A percentile compares a stretch with the other conserved stretches of the same genome.
Conservation (phyloP, 1,140 invertebrate species). For the Drosophila insularis region DNA sequence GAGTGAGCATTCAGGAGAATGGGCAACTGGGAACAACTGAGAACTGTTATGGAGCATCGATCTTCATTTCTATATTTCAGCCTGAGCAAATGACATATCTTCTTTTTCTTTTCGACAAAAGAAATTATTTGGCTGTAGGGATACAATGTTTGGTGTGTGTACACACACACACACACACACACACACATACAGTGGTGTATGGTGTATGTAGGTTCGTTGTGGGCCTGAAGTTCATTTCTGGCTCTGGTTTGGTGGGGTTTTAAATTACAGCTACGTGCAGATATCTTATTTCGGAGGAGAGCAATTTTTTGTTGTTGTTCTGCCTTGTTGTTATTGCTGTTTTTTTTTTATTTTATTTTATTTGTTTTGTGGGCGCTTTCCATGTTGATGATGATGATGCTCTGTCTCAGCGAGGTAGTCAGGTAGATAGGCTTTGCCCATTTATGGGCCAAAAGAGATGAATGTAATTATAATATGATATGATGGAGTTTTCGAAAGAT, state of each 20-base stretch:
- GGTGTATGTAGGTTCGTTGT: conserved; percentile 33
- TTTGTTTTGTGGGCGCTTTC: conserved; percentile 11
- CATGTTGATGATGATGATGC: conserved; percentile 8
- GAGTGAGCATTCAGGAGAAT: background rate
- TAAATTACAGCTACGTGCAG: conserved; percentile 79
- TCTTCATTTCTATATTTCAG: conserved; percentile 62
- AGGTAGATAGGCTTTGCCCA: conserved; percentile 41
- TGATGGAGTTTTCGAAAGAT: conserved; percentile 7
- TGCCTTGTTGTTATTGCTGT: background rate
- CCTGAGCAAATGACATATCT: conserved; percentile 74
- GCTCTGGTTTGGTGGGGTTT: conserved; percentile 58
- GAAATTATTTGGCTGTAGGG: conserved; percentile 22
- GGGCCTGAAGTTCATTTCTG: conserved; percentile 29
- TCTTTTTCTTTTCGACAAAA: conserved; percentile 27
- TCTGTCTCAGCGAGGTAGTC: conserved; percentile 7
- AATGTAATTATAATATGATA: conserved; percentile 43
- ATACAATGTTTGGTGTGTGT: conserved; percentile 6
- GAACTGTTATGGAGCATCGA: conserved; percentile 67
- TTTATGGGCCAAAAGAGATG: conserved; percentile 51
- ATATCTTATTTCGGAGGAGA: conserved; percentile 73
- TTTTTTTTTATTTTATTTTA: background rate
- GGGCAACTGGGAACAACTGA: conserved; percentile 2
- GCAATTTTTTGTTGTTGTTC: conserved; percentile 49
- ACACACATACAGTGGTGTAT: background rate
- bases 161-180: background rate